A percentile compares a stretch with the other conserved stretches of the same genome.
Evolutionary conservation across 2,797 vertebrate species (phyloP).

Genomic region (Anolis apletophallus): DNA sequence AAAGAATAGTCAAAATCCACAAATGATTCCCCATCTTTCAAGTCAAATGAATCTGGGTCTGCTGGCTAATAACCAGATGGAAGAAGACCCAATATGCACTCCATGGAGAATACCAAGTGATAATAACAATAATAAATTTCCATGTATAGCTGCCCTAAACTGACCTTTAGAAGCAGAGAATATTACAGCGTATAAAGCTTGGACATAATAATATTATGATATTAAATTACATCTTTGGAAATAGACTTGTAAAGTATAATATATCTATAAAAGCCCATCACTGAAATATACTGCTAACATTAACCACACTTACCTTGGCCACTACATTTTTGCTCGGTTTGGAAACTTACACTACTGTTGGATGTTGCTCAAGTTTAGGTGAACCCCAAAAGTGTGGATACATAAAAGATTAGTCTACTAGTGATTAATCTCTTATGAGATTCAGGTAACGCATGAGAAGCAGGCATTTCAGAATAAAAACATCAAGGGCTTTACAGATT

Average conservation of each 20-base stretch:
- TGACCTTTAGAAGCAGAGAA: slow-evolving; percentile 35
- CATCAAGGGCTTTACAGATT: not conserved
- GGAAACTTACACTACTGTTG: slow-evolving; percentile 5
- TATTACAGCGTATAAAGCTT: slow-evolving; percentile 46
- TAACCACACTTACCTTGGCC: not conserved
- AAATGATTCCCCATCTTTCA: not conserved
- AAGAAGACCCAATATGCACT: not conserved
- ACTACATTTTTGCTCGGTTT: slow-evolving; percentile 8
- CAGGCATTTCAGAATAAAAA: not conserved
- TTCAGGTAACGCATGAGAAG: not conserved
- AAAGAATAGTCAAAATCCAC: not conserved
- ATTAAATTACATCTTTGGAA: slow-evolving; percentile 29
- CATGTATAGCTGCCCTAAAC: slow-evolving; percentile 20
- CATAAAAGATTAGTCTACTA: not conserved
- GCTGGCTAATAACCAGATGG: not conserved
- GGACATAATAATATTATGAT: slow-evolving; percentile 33
- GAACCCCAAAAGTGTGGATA: not conserved
- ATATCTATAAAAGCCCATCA: not conserved
- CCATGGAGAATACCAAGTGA: slow-evolving; percentile 17
- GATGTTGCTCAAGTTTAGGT: not conserved
- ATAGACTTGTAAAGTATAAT: slow-evolving; percentile 12
- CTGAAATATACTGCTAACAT: slow-evolving; percentile 9
- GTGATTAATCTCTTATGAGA: not conserved
- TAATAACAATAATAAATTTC: slow-evolving; percentile 41
- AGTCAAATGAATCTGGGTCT: not conserved